Evolutionary conservation across 2,113 vertebrate species (phyloP).

Genomic region (Caranx melampygus): DNA sequence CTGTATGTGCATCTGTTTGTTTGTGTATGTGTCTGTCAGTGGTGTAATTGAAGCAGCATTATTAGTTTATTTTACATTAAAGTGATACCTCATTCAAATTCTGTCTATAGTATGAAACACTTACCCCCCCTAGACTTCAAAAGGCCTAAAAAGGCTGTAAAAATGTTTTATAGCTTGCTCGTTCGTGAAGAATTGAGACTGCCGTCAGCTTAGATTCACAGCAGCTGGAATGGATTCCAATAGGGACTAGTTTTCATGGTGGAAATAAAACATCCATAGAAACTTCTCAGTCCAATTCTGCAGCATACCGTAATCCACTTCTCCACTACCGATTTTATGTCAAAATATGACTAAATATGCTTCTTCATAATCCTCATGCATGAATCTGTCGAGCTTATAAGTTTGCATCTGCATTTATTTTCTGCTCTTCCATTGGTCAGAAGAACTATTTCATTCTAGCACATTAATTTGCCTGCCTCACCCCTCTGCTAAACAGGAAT

Average conservation of each 20-base stretch:
- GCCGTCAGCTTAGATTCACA: neutral
- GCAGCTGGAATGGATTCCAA: neutral
- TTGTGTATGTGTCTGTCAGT: neutral
- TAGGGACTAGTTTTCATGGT: neutral
- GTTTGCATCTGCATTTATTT: neutral
- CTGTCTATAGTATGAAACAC: neutral
- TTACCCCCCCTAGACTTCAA: conserved; percentile 4
- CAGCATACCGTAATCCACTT: neutral
- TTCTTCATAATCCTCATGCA: neutral
- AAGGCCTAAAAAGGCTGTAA: neutral
- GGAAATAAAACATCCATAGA: conserved; percentile 9
- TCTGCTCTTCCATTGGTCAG: neutral
- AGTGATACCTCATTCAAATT: neutral
- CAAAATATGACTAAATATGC: neutral
- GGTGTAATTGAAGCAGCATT: neutral
- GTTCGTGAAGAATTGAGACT: neutral
- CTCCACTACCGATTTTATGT: conserved; percentile 14
- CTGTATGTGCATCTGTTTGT: neutral
- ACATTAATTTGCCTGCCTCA: neutral
- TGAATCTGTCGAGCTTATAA: neutral
- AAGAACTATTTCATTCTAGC: neutral
- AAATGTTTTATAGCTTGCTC: neutral
- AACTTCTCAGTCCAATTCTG: neutral
- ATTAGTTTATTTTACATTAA: neutral
- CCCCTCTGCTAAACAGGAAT: neutral